phyloP scores from a whole-genome alignment of 1,140 invertebrate genomes.

The Vollenhovia emeryi region DNA sequence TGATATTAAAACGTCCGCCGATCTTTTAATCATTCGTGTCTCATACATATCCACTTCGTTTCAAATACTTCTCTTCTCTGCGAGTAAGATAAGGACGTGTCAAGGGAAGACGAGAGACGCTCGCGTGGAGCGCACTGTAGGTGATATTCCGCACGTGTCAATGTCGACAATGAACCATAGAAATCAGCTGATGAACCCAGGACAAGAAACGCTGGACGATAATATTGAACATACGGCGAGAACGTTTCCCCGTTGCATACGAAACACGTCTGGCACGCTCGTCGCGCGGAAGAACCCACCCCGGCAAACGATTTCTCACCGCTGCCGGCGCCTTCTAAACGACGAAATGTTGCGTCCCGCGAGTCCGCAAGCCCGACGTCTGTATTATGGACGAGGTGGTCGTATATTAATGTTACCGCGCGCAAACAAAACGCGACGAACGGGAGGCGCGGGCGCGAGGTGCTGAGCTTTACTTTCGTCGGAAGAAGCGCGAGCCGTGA shows the following conservation, averaged over 20 bases:
- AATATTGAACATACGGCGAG: conserved; percentile 57
- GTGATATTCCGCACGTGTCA: conserved; percentile 69
- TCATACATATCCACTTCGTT: not conserved
- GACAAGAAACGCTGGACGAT: conserved; percentile 46
- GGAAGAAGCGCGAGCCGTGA: conserved; percentile 13
- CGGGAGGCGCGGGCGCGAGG: not conserved
- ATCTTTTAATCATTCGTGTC: not conserved
- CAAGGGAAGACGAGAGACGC: conserved; percentile 27
- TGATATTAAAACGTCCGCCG: not conserved
- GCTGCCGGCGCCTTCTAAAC: not conserved
- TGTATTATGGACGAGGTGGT: conserved; percentile 31
- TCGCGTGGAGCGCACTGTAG: conserved; percentile 13
- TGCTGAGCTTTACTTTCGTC: conserved; percentile 8
- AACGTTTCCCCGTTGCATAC: conserved; percentile 24
- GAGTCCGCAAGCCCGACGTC: conserved; percentile 19
- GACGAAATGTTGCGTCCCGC: conserved; percentile 41
- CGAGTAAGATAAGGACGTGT: conserved; percentile 46
- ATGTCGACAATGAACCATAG: conserved; percentile 72
- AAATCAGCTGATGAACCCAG: conserved; percentile 60
- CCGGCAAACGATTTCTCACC: conserved; percentile 14
- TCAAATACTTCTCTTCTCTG: not conserved
- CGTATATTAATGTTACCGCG: conserved; percentile 37
- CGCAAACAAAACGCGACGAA: conserved; percentile 29
- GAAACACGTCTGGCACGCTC: not conserved
- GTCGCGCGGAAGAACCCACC: not conserved